Percentiles rank a stretch among this genome's conserved stretches.
Conservation (phyloP, 2,888 invertebrate species). For the Siphonodentalium dalli region DNA sequence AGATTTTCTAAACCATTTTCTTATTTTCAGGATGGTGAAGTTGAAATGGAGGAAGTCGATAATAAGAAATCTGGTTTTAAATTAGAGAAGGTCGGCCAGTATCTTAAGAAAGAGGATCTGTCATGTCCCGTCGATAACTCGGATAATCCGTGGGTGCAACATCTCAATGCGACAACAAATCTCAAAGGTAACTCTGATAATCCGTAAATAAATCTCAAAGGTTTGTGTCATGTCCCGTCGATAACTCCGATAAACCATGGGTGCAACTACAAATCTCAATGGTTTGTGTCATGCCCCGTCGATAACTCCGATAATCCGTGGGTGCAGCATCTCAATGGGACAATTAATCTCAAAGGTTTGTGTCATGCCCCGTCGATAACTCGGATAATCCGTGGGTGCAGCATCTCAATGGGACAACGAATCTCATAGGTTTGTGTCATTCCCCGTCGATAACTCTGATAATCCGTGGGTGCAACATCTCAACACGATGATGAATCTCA, state of each 20-base stretch:
- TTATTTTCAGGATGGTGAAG: conserved; percentile 37
- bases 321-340: background rate
- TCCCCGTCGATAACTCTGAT: too few relatives aligned
- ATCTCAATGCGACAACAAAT: conserved; percentile 78
- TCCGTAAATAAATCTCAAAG: background rate
- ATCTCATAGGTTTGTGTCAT: too few relatives aligned
- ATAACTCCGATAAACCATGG: too few relatives aligned
- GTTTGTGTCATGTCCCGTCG: background rate
- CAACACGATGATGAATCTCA: background rate
- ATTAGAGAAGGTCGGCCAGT: conserved; percentile 87
- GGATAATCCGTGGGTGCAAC: conserved; percentile 74
- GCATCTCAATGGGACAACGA: too few relatives aligned
- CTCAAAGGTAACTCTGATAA: conserved; percentile 61
- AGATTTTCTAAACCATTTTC: too few relatives aligned
- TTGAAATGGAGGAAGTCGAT: conserved; percentile 32
- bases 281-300: too few relatives aligned
- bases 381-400: too few relatives aligned
- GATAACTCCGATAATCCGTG: too few relatives aligned
- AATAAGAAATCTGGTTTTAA: conserved; percentile 72
- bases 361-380: too few relatives aligned
- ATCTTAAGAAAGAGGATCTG: conserved; percentile 79
- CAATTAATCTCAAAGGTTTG: background rate
- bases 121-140: conserved; percentile 75
- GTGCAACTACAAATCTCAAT: too few relatives aligned
- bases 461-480: background rate